Percentiles rank a stretch among this genome's conserved stretches.
Conservation (phyloP, 2,888 invertebrate genomes). For the Keiferia lycopersicella region DNA sequence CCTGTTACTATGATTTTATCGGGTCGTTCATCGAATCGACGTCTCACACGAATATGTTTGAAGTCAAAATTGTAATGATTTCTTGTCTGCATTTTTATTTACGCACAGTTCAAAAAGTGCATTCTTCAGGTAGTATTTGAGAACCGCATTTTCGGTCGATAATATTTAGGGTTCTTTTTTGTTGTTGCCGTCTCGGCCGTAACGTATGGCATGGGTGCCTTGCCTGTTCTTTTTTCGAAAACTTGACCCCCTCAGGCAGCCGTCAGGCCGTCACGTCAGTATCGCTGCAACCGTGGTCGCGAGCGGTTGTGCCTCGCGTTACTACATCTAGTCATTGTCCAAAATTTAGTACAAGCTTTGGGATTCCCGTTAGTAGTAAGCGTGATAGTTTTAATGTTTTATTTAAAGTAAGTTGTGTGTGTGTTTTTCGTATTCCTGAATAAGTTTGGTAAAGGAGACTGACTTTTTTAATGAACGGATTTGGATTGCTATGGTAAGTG, state of each 20-base stretch:
- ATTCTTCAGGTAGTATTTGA: conserved; percentile 48
- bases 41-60: too few relatives aligned
- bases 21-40: too few relatives aligned
- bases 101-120: conserved; percentile 29
- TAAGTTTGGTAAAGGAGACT: conserved; percentile 38
- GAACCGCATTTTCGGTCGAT: conserved; percentile 59
- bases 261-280: conserved; percentile 58
- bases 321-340: conserved; percentile 77
- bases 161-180: conserved; percentile 80
- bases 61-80: background rate
- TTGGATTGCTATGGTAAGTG: conserved; percentile 77
- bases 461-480: conserved; percentile 72
- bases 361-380: conserved; percentile 24
- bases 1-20: too few relatives aligned
- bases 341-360: conserved; percentile 58
- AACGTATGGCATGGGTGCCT: conserved; percentile 78
- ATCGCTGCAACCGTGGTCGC: conserved; percentile 73
- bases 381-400: conserved; percentile 44
- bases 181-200: conserved; percentile 77
- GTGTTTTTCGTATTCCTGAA: conserved; percentile 36
- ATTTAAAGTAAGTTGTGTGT: conserved; percentile 43
- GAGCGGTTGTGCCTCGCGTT: conserved; percentile 67
- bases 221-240: conserved; percentile 71
- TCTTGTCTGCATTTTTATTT: background rate
- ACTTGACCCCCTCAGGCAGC: conserved; percentile 66